Evolutionary conservation across 2,797 vertebrate species (phyloP), one percentile per base, ranked within the genome.

Genomic region (Rhinophrynus dorsalis): DNA sequence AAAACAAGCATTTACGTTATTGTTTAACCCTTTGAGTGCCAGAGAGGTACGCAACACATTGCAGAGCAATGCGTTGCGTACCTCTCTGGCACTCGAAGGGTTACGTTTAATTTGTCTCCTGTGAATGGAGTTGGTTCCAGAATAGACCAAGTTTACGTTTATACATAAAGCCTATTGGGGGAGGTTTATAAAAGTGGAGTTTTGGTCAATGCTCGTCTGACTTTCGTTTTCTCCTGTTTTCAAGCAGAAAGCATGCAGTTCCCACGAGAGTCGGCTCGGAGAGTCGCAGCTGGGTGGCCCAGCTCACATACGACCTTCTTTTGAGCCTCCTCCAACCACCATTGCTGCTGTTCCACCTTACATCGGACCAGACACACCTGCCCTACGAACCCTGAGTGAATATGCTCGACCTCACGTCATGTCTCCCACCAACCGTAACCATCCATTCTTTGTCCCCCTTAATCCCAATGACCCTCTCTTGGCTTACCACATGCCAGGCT

Each of bases 331-430:
- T 0, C 95, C 94, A 0, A 98, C 97, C 0, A 97, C 96, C 54
- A 99, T 99, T 0, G 97, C 97, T 0, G 95, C 97, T 0, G 97
- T 99, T 8, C 96, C 97, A 1, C 97, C 97, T 0, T 99, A 99
- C 85, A 99, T 99, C 0, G 97, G 97, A 5, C 97, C 97, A 0
- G 97, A 99, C 81, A 99, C 97, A 0, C 97, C 97, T 0, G 97
- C 97, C 3, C 83, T 99, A 37, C 96, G 96, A 82, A 99, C 97
- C 15, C 92, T 99, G 74, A 98, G 97, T 82, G 97, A 99, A 83
- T 99, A 99, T 0, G 97, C 97, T 10, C 93, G 97, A 11, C 97
- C 97, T 3, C 97, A 99, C 1, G 97, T 99, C 88, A 99, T 99
- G 96, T 99, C 97, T 0, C 97, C 97, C 48, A 97, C 94, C 71